phyloP scores from a whole-genome alignment of 2,113 vertebrate species.

The Megaleporinus macrocephalus region DNA sequence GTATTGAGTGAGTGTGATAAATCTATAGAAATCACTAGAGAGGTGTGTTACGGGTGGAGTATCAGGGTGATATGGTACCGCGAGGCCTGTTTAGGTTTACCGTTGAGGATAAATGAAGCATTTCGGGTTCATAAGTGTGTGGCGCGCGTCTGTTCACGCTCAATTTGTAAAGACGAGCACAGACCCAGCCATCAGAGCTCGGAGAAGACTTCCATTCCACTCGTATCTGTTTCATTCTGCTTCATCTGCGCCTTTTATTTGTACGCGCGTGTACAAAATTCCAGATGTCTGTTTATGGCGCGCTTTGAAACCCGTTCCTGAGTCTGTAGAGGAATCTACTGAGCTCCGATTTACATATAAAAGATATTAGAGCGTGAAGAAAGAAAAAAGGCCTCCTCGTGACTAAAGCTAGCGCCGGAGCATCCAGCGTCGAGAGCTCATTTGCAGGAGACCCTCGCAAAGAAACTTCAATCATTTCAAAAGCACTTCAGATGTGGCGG shows the following conservation, averaged over 20 bases:
- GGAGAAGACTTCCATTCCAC: neutral
- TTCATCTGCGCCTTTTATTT: neutral
- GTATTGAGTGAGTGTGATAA: too few relatives aligned
- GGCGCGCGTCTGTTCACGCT: neutral
- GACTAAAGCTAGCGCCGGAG: neutral
- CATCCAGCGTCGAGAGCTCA: neutral
- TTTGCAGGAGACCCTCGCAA: neutral
- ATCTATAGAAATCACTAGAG: too few relatives aligned
- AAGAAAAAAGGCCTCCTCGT: neutral
- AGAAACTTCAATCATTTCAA: conserved; percentile 8
- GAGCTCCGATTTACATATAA: conserved; percentile 33
- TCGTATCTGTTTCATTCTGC: neutral
- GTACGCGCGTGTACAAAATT: neutral
- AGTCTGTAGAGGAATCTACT: neutral
- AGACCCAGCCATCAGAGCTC: neutral
- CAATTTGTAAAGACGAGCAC: conserved; percentile 2
- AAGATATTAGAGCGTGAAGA: neutral
- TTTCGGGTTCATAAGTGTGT: neutral
- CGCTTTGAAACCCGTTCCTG: neutral
- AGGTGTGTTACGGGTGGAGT: too few relatives aligned
- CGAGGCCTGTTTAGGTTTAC: too few relatives aligned
- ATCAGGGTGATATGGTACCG: too few relatives aligned
- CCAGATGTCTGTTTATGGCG: neutral
- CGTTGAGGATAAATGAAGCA: neutral
- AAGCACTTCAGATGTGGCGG: conserved; percentile 20